phyloP scores from a whole-genome alignment of 2,797 vertebrate genomes.

The Iguana delicatissima region DNA sequence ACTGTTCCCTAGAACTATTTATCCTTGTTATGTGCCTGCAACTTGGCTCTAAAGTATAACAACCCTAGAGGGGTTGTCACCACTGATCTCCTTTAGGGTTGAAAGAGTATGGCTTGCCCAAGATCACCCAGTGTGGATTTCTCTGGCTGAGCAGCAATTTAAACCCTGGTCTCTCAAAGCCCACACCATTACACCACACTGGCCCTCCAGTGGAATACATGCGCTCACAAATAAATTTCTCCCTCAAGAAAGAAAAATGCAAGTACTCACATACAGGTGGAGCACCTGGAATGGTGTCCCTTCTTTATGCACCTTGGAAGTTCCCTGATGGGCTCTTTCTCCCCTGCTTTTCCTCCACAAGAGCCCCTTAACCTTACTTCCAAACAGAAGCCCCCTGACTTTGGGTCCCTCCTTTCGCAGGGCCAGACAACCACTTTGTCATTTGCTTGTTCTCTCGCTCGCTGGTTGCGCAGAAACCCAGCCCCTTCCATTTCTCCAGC shows the following conservation, averaged over 20 bases:
- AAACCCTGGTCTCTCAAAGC: no score
- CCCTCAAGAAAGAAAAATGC: not conserved
- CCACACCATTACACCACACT: no score
- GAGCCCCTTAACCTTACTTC: not conserved
- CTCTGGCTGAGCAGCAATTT: no score
- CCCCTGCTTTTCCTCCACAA: not conserved
- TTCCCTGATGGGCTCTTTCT: not conserved
- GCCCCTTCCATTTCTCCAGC: not conserved
- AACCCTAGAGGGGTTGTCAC: no score
- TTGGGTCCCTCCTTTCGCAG: not conserved
- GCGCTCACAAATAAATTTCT: conserved; percentile 1
- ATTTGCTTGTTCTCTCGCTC: not conserved
- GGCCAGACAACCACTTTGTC: not conserved
- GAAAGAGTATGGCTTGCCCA: no score
- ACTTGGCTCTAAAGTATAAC: no score
- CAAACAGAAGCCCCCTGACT: not conserved
- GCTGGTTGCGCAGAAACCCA: not conserved
- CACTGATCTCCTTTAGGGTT: no score
- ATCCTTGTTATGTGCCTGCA: no score
- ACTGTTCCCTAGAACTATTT: not conserved
- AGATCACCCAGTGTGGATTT: no score
- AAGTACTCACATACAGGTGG: not conserved
- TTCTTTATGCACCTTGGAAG: no score
- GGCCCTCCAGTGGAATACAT: no score
- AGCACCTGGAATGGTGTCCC: no score